Evolutionary conservation across 1,140 invertebrate genomes (phyloP), one percentile per base, ranked within the genome.

Genomic region (Trichonephila inaurata): DNA sequence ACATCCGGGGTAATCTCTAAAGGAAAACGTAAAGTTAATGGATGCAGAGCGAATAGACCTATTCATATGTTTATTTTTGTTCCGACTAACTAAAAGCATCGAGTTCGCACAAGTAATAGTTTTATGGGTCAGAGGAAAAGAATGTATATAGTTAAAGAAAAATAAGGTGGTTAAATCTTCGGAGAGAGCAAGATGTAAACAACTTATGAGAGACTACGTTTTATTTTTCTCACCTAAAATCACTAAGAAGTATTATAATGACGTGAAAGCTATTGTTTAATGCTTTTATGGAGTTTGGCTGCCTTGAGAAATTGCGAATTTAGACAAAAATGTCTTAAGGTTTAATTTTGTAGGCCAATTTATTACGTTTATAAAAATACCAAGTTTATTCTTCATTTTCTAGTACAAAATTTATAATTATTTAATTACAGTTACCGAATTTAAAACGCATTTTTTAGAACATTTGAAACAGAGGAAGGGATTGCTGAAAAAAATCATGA

Each of bases 21-120:
- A n/a, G 82, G 81, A 51, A 58, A 85, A 2, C 21, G 16, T 85
- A 58, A 12, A 85, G 51, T 85, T 58, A 85, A 85, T 85, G 51
- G 51, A 58, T 58, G 51, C 51, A 58, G 51, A 60, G 60, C 21
- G 51, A 85, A 58, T 51, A 58, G 62, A 18, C 6, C 6, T 64
- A 51, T 51, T 51, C 51, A 21, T 77, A 33, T 77, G 33, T 40
- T 77, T 77, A 28, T 77, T 77, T 77, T 77, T 64, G 72, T 28
- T 19, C 40, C 72, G 28, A 77, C 28, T 14, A 18, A 40, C 72
- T 18, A 77, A 33, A 77, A 85, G 24, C 14, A 58, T 51, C 3
- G 10, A 44, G 40, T n/a, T 85, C 18, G 51, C 16, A 77, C 10
- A 40, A 77, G 28, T 51, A 77, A 77, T 33, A 33, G 33, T 16